A percentile compares a stretch with the other conserved stretches of the same genome.
Evolutionary conservation across 2,113 vertebrate species (phyloP).

Genomic region (Andinoacara biseriatus): DNA sequence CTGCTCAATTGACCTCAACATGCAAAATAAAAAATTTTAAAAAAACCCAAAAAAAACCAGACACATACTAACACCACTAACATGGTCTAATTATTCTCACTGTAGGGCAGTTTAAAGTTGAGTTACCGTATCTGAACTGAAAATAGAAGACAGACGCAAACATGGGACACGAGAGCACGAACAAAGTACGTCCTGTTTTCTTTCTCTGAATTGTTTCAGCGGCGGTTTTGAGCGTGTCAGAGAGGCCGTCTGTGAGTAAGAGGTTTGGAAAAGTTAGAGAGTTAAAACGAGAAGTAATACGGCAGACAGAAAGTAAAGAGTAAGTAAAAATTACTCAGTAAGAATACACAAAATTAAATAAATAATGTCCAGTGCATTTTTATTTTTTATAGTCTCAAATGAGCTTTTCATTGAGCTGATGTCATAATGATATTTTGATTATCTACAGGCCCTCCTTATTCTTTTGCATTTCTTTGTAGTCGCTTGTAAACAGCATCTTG

Average conservation of each 20-base stretch:
- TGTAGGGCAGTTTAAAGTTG: constrained; percentile 1
- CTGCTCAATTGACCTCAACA: constrained; percentile 18
- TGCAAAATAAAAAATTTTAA: not conserved
- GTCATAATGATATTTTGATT: too few species aligned
- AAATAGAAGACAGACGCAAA: constrained; percentile 48
- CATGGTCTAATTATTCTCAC: constrained; percentile 21
- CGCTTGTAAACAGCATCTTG: too few species aligned
- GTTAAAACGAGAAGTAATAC: not conserved
- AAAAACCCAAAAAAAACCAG: not conserved
- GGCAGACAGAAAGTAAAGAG: too few species aligned
- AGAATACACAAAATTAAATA: too few species aligned
- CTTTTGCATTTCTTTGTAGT: too few species aligned
- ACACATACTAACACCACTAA: not conserved
- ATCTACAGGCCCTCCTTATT: too few species aligned
- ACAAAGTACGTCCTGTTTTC: not conserved
- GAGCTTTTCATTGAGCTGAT: too few species aligned
- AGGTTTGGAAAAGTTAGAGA: not conserved
- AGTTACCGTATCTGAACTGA: not conserved
- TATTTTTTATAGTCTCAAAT: too few species aligned
- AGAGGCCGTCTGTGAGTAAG: not conserved
- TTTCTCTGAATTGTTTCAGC: not conserved
- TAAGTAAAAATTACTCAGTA: too few species aligned
- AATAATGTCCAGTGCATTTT: too few species aligned
- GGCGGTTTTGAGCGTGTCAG: not conserved
- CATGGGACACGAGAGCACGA: constrained; percentile 17